These are phyloP conservation scores for Ormyrus pomaceus DNA, from an alignment of 2,888 invertebrate genomes.

Conservation along the genomic window DNA sequence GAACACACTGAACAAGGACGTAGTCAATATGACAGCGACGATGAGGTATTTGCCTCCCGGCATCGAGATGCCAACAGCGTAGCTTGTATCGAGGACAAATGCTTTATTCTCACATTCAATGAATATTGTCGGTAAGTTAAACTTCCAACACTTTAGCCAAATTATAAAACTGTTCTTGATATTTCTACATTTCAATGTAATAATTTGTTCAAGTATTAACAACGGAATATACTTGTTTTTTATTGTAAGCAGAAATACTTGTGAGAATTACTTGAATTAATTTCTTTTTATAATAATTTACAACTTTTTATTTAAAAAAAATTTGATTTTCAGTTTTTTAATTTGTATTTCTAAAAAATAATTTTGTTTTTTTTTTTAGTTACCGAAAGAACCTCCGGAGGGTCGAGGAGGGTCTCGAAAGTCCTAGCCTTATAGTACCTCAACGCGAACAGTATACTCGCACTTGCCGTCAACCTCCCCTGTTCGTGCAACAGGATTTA, in stretches of 20 bases:
- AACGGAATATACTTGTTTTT: background rate
- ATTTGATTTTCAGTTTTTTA: background rate
- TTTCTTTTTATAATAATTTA: background rate
- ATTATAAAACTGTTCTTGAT: background rate
- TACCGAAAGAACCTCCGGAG: slow-evolving; percentile 90
- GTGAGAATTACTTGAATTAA: background rate
- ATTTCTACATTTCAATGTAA: too few species aligned
- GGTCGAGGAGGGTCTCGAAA: slow-evolving; percentile 85
- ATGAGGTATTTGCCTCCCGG: slow-evolving; percentile 96
- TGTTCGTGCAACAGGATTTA: slow-evolving; percentile 86
- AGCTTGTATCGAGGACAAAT: slow-evolving; percentile 98
- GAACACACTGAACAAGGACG: slow-evolving; percentile 96
- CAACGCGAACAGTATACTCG: slow-evolving; percentile 81
- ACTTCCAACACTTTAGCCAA: background rate
- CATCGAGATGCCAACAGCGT: slow-evolving; percentile 97
- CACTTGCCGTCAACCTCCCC: slow-evolving; percentile 79
- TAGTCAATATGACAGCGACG: slow-evolving; percentile 86
- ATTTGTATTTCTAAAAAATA: slow-evolving; percentile 6
- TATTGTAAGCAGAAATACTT: background rate
- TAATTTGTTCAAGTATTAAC: too few species aligned
- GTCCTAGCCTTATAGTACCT: slow-evolving; percentile 84
- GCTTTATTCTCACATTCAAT: slow-evolving; percentile 96
- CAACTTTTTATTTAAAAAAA: slow-evolving; percentile 2
- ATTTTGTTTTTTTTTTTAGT: slow-evolving; percentile 76
- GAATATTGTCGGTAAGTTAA: slow-evolving; percentile 93